phyloP scores from a whole-genome alignment of 2,113 vertebrate genomes.

The Channa maculata region DNA sequence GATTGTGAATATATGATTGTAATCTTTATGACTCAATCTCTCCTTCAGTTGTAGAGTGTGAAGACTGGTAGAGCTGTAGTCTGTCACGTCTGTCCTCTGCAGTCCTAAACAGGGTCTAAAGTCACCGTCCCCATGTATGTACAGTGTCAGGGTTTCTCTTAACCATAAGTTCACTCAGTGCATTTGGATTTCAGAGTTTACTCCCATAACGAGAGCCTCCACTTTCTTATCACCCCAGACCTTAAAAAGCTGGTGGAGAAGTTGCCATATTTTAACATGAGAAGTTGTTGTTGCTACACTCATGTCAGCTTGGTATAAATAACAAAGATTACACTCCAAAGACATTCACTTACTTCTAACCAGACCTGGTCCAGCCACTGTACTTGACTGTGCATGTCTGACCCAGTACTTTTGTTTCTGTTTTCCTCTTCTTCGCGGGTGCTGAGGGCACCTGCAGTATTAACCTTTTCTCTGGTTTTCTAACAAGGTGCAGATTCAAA shows the following conservation, averaged over 20 bases:
- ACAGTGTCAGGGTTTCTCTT: slow-evolving; percentile 67
- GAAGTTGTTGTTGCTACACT: slow-evolving; percentile 41
- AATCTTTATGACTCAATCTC: slow-evolving; percentile 58
- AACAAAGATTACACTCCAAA: slow-evolving; percentile 72
- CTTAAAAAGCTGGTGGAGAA: slow-evolving; percentile 70
- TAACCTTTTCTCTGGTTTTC: slow-evolving; percentile 29
- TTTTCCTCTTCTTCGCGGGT: slow-evolving; percentile 33
- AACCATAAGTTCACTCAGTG: slow-evolving; percentile 52
- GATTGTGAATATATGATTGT: slow-evolving; percentile 69
- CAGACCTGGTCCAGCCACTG: slow-evolving; percentile 54
- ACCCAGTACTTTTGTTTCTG: slow-evolving; percentile 40
- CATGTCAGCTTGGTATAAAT: slow-evolving; percentile 38
- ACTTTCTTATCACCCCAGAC: slow-evolving; percentile 70
- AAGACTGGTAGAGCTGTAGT: slow-evolving; percentile 56
- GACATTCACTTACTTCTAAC: slow-evolving; percentile 68
- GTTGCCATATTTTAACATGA: slow-evolving; percentile 60
- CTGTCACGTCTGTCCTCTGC: slow-evolving; percentile 75
- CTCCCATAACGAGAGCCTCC: slow-evolving; percentile 46
- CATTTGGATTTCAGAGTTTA: slow-evolving; percentile 57
- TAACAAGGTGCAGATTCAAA: slow-evolving; percentile 37
- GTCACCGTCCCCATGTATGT: slow-evolving; percentile 51
- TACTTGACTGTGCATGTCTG: slow-evolving; percentile 27
- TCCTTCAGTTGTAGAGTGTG: slow-evolving; percentile 60
- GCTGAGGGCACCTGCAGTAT: slow-evolving; percentile 40
- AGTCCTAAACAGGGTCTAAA: slow-evolving; percentile 83